Conservation (phyloP, 23 tunicate species). For the Clavelina lepadiformis region DNA sequence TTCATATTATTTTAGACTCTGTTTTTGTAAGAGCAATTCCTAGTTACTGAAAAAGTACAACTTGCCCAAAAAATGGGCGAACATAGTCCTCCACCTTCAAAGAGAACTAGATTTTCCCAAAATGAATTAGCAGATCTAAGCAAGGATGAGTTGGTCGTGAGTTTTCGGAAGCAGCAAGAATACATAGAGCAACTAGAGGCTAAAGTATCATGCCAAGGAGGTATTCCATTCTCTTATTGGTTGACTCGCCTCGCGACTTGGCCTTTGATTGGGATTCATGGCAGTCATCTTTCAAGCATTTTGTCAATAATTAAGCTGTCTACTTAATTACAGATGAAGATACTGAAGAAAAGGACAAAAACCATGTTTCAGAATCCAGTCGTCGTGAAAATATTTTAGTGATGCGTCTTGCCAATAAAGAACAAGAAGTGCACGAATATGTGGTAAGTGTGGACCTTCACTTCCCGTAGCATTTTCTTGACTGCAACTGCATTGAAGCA, state of each 20-base stretch:
- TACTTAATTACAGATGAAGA: background rate
- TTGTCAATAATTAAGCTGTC: background rate
- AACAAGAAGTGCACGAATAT: conserved; percentile 89
- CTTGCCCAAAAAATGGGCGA: conserved; percentile 39
- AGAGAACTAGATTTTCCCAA: conserved; percentile 31
- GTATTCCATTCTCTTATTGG: conserved; percentile 3
- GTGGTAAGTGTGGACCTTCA: conserved; percentile 40
- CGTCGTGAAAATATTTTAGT: conserved; percentile 90
- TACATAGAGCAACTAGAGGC: conserved; percentile 40
- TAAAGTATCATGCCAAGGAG: conserved; percentile 9
- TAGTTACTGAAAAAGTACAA: no score
- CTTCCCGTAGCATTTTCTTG: no score
- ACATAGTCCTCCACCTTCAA: conserved; percentile 54
- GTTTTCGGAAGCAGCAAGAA: conserved; percentile 32
- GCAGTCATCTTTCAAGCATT: background rate
- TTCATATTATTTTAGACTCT: no score
- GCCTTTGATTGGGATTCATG: background rate
- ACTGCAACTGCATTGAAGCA: no score
- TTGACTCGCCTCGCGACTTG: no score
- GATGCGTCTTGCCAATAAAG: conserved; percentile 85
- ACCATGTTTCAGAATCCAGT: conserved; percentile 42
- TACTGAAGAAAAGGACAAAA: conserved; percentile 31
- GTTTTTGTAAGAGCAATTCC: no score
- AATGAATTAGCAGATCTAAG: conserved; percentile 30
- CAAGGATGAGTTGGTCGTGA: conserved; percentile 65